These are phyloP conservation scores for Globicephala melas DNA, from an alignment of 2,113 vertebrate species.

Conservation along the genomic window DNA sequence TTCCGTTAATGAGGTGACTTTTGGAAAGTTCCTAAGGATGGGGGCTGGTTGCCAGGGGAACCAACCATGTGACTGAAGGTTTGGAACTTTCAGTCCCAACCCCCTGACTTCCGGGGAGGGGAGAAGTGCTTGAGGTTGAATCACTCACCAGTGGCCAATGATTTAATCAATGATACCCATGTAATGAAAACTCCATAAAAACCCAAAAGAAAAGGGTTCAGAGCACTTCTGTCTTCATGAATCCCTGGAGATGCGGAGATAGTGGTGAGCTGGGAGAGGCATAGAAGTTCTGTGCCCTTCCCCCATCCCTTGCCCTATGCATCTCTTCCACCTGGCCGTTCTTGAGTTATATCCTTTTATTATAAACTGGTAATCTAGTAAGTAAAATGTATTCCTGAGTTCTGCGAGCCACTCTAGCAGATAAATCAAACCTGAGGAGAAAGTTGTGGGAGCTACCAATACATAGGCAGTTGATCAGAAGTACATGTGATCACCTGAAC, in stretches of 20 bases:
- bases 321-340: background rate
- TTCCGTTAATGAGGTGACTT: background rate
- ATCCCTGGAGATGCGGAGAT: background rate
- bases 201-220: background rate
- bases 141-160: background rate
- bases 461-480: background rate
- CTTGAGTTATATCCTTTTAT: background rate
- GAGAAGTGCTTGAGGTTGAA: background rate
- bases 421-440: background rate
- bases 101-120: rapidly evolving
- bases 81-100: background rate
- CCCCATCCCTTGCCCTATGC: background rate
- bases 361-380: background rate
- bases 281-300: background rate
- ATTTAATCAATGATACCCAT: background rate
- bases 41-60: background rate
- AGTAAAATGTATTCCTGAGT: background rate
- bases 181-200: background rate
- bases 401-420: background rate
- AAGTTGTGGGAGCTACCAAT: too few species aligned
- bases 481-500: background rate
- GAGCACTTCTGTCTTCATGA: background rate
- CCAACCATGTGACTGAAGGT: background rate
- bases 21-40: background rate
- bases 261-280: background rate